Base-by-base conservation (phyloP, 2,888 invertebrate species). In the Macaria notata region DNA sequence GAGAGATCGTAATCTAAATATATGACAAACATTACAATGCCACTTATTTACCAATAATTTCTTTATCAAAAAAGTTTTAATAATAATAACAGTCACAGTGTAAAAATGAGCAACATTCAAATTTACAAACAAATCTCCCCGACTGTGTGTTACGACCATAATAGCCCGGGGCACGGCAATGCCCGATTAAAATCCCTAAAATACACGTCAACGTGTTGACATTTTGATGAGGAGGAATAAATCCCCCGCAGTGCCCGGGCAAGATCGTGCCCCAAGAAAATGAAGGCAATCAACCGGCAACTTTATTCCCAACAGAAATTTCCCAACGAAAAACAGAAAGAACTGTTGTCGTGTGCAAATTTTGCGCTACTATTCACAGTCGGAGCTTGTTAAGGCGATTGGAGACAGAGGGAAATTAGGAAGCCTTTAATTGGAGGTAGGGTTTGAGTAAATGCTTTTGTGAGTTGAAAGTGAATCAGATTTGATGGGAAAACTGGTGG, bases 131-230 rank as follows among this genome's bases (percentile, higher is more conserved):
- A 36, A 36, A 36, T 6, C 5, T 4, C 33, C 3, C 7, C 33
- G 33, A 7, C 33, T 3, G 33, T 36, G 33, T 7, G 7, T 36
- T 36, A 6, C 33, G 5, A 36, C 5, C 33, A 4, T 36, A 4
- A 36, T 36, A 63, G 68, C 72, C 67, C 49, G 65, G 65, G 70
- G 72, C 67, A 69, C 69, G 68, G 71, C 74, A 72, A 70, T 73
- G 61, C 70, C 74, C 86, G 84, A 88, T 88, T 88, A 88, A 88
- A 88, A 85, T 82, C 84, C 84, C 86, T 81, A 86, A 88, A 89
- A 88, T 88, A 86, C 83, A 85, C 86, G 86, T 86, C 88, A 86
- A 78, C 85, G 87, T 87, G 89, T 88, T 90, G 90, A 88, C 90
- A 83, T 88, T 88, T 86, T 88, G 88, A 89, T 86, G 88, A 88